phyloP scores from a whole-genome alignment of 2,113 vertebrate species.

The Cephalopholis sonnerati region DNA sequence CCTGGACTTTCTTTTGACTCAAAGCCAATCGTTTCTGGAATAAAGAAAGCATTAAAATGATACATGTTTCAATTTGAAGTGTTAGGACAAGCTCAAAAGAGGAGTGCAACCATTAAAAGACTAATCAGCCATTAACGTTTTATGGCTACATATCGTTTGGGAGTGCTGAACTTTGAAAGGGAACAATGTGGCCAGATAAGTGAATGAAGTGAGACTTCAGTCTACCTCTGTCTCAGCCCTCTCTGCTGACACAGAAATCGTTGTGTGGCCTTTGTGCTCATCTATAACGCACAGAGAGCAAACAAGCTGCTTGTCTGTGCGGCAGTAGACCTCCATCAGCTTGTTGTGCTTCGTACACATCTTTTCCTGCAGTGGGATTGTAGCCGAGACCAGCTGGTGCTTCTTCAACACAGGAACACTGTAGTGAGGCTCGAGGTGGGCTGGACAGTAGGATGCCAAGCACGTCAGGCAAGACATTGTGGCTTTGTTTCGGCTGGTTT shows the following conservation, averaged over 20 bases:
- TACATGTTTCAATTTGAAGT: too few species aligned
- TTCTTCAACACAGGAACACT: conserved; percentile 20
- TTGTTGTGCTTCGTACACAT: conserved; percentile 19
- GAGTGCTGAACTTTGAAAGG: neutral
- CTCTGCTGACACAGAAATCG: neutral
- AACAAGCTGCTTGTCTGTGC: neutral
- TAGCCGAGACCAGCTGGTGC: conserved; percentile 28
- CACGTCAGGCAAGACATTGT: conserved; percentile 34
- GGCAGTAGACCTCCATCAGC: conserved; percentile 41
- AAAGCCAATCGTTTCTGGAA: neutral
- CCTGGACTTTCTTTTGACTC: neutral
- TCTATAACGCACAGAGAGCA: conserved; percentile 35
- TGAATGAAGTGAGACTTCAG: neutral
- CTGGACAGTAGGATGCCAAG: conserved; percentile 32
- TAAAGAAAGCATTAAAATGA: neutral
- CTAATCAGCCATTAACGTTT: neutral
- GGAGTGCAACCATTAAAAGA: neutral
- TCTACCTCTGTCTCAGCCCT: neutral
- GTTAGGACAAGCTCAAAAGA: neutral
- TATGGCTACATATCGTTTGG: neutral
- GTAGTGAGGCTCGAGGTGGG: neutral
- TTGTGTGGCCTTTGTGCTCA: neutral
- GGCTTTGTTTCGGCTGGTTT: neutral
- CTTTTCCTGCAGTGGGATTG: neutral
- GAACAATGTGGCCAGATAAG: too few species aligned